Percentiles rank a stretch among this genome's conserved stretches.
phyloP scores from a whole-genome alignment of 1,140 invertebrate species.

The Drosophila guanche region DNA sequence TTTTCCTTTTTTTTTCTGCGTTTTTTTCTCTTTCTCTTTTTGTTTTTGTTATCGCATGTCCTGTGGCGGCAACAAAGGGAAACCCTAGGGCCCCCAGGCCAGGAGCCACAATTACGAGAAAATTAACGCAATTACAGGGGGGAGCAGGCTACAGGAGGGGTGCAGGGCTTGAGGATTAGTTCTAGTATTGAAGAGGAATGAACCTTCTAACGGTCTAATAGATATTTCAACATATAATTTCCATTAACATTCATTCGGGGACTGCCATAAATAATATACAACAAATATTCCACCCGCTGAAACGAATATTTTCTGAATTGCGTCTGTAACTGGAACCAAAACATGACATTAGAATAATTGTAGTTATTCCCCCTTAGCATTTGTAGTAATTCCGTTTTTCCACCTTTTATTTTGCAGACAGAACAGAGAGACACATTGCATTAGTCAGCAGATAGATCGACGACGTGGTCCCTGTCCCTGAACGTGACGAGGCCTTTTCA shows the following conservation, averaged over 20 bases:
- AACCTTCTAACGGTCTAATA: no score
- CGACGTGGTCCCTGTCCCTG: slow-evolving; percentile 7
- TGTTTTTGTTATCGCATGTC: slow-evolving; percentile 66
- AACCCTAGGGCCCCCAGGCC: slow-evolving; percentile 12
- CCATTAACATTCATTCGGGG: slow-evolving; percentile 17
- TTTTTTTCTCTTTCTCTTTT: no score
- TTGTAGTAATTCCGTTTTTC: slow-evolving; percentile 30
- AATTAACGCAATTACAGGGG: slow-evolving; percentile 72
- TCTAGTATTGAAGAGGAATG: not conserved
- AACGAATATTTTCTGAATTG: slow-evolving; percentile 13
- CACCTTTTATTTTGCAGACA: slow-evolving; percentile 20
- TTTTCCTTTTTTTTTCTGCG: slow-evolving; percentile 48
- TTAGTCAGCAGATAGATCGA: slow-evolving; percentile 39
- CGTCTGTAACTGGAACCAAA: slow-evolving; percentile 22
- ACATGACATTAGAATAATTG: slow-evolving; percentile 45
- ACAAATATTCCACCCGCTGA: no score
- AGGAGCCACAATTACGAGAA: slow-evolving; percentile 66
- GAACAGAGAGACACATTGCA: slow-evolving; percentile 24
- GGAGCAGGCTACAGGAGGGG: slow-evolving; percentile 29
- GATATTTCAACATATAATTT: slow-evolving; percentile 30
- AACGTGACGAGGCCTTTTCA: slow-evolving; percentile 42
- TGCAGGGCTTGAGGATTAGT: no score
- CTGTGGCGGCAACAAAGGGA: slow-evolving; percentile 22
- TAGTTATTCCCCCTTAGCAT: slow-evolving; percentile 8
- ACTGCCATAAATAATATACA: slow-evolving; percentile 30